These are phyloP conservation scores for Synanthedon tipuliformis DNA, from an alignment of 2,888 invertebrate species.

Conservation along the genomic window DNA sequence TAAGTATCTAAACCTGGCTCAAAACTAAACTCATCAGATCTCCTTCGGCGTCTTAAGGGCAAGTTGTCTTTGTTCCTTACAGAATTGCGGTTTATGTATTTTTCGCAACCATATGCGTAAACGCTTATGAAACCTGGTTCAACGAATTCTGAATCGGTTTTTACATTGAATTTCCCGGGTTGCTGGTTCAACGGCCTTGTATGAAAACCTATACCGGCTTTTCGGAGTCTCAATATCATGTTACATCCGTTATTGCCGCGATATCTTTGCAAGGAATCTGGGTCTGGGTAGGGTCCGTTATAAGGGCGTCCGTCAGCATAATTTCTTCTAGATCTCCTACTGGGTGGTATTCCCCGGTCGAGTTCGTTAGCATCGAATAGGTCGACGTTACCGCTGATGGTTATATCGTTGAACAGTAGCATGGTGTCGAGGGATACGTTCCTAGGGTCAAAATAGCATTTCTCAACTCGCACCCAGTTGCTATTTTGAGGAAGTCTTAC, in stretches of 20 bases:
- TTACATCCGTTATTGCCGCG: conserved; percentile 73
- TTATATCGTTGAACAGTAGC: conserved; percentile 81
- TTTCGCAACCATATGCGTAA: conserved; percentile 85
- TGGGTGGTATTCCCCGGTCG: conserved; percentile 39
- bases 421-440: conserved; percentile 82
- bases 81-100: conserved; percentile 57
- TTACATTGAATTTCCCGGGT: conserved; percentile 77
- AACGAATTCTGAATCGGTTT: conserved; percentile 85
- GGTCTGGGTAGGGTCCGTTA: conserved; percentile 27
- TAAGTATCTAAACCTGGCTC: conserved; percentile 31
- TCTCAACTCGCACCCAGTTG: conserved; percentile 79
- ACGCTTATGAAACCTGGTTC: conserved; percentile 88
- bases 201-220: conserved; percentile 83
- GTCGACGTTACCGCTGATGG: conserved; percentile 82
- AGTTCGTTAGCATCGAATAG: conserved; percentile 59
- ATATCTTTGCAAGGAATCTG: conserved; percentile 31
- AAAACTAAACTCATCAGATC: conserved; percentile 57
- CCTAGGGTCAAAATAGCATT: conserved; percentile 79
- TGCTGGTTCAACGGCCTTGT: conserved; percentile 78
- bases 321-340: conserved; percentile 35
- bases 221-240: conserved; percentile 81
- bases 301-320: conserved; percentile 49
- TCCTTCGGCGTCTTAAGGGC: conserved; percentile 35
- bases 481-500: conserved; percentile 75
- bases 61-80: conserved; percentile 47